Evolutionary conservation across 2,888 invertebrate species (phyloP).

Genomic region (Crioceris asparagi): DNA sequence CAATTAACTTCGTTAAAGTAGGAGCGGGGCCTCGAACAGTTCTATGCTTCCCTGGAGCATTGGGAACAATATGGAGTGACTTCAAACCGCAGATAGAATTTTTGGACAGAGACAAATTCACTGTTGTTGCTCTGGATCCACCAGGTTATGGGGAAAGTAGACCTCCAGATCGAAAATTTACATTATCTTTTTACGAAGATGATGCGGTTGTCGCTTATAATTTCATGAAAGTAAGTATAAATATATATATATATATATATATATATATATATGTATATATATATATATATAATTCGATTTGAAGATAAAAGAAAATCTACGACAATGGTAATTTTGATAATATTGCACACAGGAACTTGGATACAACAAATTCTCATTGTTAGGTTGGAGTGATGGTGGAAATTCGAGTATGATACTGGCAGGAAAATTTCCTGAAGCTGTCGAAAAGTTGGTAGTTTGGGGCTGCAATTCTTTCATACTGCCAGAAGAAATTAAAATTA

Average conservation of each 20-base stretch:
- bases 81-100: conserved; percentile 67
- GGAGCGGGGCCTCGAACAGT: conserved; percentile 52
- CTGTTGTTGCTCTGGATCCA: conserved; percentile 70
- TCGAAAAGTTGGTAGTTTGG: conserved; percentile 67
- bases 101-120: conserved; percentile 50
- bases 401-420: conserved; percentile 68
- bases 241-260: too few species aligned
- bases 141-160: conserved; percentile 79
- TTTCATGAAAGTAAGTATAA: conserved; percentile 60
- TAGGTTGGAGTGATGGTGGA: conserved; percentile 90
- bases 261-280: too few species aligned
- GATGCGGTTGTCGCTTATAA: conserved; percentile 63
- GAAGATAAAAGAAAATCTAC: background rate
- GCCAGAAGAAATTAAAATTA: conserved; percentile 52
- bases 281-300: background rate
- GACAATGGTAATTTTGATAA: background rate
- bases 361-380: conserved; percentile 56
- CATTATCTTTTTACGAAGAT: conserved; percentile 55
- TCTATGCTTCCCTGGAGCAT: conserved; percentile 67
- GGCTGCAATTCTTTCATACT: conserved; percentile 67
- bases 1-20: conserved; percentile 52
- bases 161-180: conserved; percentile 65
- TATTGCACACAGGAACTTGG: conserved; percentile 44
- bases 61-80: conserved; percentile 75
- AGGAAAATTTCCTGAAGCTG: conserved; percentile 51